Percentiles rank a stretch among this genome's conserved stretches.
Evolutionary conservation across 2,888 invertebrate genomes (phyloP).

Genomic region (Orthonychiurus folsomi): DNA sequence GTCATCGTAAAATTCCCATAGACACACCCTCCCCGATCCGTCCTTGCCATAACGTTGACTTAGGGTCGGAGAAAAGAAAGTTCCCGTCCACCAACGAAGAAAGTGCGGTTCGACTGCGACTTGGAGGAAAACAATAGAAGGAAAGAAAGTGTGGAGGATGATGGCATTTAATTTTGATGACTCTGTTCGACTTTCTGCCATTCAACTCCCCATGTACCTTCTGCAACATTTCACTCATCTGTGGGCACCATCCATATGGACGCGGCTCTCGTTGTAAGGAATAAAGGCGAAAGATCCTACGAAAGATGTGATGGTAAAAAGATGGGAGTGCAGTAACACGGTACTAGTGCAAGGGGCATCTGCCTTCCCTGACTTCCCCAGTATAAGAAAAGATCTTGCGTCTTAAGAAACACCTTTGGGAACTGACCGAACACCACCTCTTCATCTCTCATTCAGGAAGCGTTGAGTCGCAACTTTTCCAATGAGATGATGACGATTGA

Average conservation of each 20-base stretch:
- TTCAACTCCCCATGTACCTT: background rate
- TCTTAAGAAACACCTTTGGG: constrained; percentile 19
- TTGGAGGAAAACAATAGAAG: background rate
- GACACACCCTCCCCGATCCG: background rate
- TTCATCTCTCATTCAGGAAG: constrained; percentile 32
- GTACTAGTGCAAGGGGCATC: constrained; percentile 11
- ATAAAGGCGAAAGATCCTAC: background rate
- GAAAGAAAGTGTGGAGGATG: constrained; percentile 16
- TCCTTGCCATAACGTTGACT: background rate
- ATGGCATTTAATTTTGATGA: constrained; percentile 31
- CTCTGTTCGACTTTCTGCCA: constrained; percentile 14
- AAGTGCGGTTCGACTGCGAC: background rate
- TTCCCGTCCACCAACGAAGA: background rate
- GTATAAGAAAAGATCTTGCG: too few relatives aligned
- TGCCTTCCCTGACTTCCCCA: too few relatives aligned
- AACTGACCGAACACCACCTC: constrained; percentile 12
- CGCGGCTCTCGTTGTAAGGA: background rate
- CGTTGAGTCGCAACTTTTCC: constrained; percentile 31
- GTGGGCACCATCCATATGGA: background rate
- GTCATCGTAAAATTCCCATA: background rate
- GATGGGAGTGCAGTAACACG: constrained; percentile 8
- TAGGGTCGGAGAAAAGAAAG: background rate
- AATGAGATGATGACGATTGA: constrained; percentile 34
- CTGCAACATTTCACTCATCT: constrained; percentile 3
- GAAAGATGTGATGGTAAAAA: constrained; percentile 8